These are phyloP conservation scores for Deroplatys truncata DNA, from an alignment of 2,888 invertebrate species.

Conservation along the genomic window DNA sequence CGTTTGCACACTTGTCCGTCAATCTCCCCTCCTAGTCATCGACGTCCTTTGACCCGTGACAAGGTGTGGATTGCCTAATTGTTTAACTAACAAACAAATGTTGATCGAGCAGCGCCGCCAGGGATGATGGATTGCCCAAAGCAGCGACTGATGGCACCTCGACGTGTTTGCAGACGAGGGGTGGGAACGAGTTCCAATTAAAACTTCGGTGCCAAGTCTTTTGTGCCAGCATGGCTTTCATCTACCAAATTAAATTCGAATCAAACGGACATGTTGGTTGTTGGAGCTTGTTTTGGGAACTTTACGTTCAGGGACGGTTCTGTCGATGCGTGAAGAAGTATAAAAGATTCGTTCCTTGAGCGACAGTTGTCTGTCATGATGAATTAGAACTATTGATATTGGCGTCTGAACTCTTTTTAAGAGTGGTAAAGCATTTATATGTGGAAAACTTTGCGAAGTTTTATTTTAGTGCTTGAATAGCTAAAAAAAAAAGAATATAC, in stretches of 20 bases:
- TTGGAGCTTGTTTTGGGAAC: background rate
- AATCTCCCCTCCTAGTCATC: background rate
- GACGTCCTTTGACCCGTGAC: background rate
- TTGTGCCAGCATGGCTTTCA: background rate
- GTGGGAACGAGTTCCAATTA: background rate
- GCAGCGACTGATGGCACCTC: background rate
- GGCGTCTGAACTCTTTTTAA: no score
- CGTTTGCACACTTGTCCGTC: background rate
- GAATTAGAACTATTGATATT: no score
- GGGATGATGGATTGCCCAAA: background rate
- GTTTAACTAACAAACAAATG: background rate
- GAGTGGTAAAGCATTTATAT: no score
- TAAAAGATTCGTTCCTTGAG: no score
- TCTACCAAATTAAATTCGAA: background rate
- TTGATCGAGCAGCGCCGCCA: background rate
- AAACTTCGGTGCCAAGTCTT: background rate
- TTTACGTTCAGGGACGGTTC: no score
- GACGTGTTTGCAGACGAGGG: background rate
- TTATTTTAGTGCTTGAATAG: no score
- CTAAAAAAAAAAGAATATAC: no score
- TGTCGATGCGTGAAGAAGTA: no score
- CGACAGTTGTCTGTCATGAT: no score
- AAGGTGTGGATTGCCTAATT: background rate
- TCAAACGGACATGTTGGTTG: background rate
- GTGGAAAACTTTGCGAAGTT: no score